These are phyloP conservation scores for Sciurus carolinensis DNA, from an alignment of 2,797 vertebrate species.

Conservation along the genomic window DNA sequence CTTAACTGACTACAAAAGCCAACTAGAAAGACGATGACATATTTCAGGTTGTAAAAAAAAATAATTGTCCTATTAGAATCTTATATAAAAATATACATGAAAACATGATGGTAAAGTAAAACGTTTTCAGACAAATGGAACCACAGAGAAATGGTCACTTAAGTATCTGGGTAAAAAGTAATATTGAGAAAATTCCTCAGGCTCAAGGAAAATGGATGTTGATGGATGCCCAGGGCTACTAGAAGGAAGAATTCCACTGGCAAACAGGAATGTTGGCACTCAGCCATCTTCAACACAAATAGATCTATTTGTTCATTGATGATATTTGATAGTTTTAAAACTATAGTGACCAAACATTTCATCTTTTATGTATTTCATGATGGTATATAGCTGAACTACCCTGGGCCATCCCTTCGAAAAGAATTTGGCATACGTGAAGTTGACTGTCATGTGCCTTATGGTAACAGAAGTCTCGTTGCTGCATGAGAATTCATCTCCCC, in stretches of 20 bases:
- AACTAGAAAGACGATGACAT: neutral
- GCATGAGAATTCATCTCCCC: neutral
- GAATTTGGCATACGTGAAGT: neutral
- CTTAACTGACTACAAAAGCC: neutral
- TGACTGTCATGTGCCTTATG: neutral
- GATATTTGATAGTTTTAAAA: neutral
- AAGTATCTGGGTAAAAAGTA: neutral
- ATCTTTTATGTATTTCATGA: neutral
- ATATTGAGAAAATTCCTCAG: neutral
- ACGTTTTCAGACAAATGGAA: neutral
- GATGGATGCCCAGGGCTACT: neutral
- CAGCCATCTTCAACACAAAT: neutral
- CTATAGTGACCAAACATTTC: neutral
- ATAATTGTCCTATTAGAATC: neutral
- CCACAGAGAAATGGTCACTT: neutral
- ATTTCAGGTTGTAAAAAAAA: neutral
- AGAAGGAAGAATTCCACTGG: neutral
- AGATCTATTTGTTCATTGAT: neutral
- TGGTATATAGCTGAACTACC: neutral
- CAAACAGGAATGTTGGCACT: neutral
- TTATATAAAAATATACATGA: neutral
- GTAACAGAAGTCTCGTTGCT: neutral
- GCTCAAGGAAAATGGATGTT: neutral
- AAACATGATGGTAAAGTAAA: neutral
- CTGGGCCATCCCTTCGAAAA: neutral